Percentiles rank a stretch among this genome's conserved stretches.
phyloP scores from a whole-genome alignment of 2,888 invertebrate species.

The Drosophila nigricruria region DNA sequence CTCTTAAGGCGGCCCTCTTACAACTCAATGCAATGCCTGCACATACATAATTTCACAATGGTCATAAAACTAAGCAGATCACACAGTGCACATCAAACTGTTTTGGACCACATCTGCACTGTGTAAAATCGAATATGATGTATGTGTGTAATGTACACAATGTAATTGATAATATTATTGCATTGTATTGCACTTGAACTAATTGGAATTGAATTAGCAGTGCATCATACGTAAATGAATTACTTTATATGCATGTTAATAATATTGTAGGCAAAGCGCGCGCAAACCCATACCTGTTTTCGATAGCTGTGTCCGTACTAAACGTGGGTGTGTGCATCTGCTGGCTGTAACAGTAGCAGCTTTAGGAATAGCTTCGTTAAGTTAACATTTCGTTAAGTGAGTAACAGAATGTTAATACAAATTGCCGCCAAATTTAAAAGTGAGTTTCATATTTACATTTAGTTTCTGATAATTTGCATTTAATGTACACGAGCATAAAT shows the following conservation, averaged over 20 bases:
- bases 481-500: constrained; percentile 57
- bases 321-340: constrained; percentile 23
- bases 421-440: not conserved
- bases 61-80: constrained; percentile 10
- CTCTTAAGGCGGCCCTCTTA: constrained; percentile 19
- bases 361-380: constrained; percentile 16
- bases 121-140: not conserved
- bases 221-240: not conserved
- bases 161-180: not conserved
- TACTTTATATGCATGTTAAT: not conserved
- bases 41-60: constrained; percentile 23
- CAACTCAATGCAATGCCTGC: not conserved
- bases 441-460: not conserved
- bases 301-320: constrained; percentile 24
- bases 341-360: constrained; percentile 3
- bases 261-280: not conserved
- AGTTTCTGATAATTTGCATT: constrained; percentile 42
- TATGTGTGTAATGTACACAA: not conserved
- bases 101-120: not conserved
- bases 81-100: constrained; percentile 10
- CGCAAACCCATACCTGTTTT: not conserved
- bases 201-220: not conserved
- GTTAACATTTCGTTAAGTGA: constrained; percentile 15
- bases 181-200: not conserved
- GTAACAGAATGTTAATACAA: constrained; percentile 12